Conservation (phyloP, 2,888 invertebrate species). For the Eueremaeus valkanovi region DNA sequence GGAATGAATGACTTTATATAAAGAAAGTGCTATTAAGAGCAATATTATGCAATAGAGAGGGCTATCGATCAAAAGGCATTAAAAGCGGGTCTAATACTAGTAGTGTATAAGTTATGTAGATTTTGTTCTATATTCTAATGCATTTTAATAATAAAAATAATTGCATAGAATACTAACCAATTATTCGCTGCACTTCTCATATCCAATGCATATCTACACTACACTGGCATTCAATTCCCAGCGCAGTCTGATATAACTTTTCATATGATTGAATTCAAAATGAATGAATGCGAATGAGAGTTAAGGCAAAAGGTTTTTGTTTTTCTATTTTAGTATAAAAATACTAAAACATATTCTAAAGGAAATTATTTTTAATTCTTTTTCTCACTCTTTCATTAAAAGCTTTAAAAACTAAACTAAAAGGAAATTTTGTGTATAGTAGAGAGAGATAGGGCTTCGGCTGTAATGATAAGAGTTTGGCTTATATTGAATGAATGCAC, state of each 20-base stretch:
- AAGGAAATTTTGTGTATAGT: too few species aligned
- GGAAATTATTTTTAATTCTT: background rate
- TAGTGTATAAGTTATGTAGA: background rate
- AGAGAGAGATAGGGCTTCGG: too few species aligned
- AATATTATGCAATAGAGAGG: background rate
- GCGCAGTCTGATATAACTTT: background rate
- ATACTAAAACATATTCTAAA: too few species aligned
- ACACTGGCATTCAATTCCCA: background rate
- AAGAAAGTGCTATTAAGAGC: background rate
- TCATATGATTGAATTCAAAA: background rate
- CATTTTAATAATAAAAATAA: slow-evolving; percentile 15
- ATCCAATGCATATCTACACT: background rate
- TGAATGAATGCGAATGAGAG: background rate
- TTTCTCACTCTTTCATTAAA: background rate
- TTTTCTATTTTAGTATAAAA: too few species aligned
- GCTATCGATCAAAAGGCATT: slow-evolving; percentile 9
- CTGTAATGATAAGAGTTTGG: too few species aligned
- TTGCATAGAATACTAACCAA: background rate
- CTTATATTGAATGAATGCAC: too few species aligned
- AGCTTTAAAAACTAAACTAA: too few species aligned
- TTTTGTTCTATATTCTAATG: background rate
- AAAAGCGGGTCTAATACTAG: background rate
- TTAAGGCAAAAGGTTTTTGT: background rate
- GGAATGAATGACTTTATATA: too few species aligned
- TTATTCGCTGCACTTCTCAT: background rate